These are phyloP conservation scores for Toxotes jaculatrix DNA, from an alignment of 2,113 vertebrate species.

Conservation along the genomic window DNA sequence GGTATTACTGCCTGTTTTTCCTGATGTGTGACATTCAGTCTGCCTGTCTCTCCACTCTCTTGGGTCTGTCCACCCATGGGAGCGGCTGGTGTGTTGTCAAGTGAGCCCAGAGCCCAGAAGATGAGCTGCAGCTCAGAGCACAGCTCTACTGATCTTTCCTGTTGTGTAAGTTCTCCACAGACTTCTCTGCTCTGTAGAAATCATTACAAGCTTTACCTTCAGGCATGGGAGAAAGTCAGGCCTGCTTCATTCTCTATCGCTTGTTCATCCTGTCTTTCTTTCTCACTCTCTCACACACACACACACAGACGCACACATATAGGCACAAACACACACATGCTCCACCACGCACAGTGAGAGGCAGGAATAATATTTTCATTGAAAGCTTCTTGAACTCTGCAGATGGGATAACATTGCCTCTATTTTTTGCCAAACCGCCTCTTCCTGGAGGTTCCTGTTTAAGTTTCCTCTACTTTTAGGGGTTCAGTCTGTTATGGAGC, in stretches of 20 bases:
- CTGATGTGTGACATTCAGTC: conserved; percentile 11
- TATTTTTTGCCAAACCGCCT: conserved; percentile 53
- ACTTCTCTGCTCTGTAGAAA: conserved; percentile 32
- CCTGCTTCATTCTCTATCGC: conserved; percentile 36
- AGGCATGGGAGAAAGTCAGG: conserved; percentile 42
- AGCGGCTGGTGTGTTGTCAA: conserved; percentile 38
- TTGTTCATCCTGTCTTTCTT: background rate
- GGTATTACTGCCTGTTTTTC: background rate
- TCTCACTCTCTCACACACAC: background rate
- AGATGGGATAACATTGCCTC: conserved; percentile 68
- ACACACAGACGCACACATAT: conserved; percentile 6
- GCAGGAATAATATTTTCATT: conserved; percentile 74
- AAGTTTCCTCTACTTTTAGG: conserved; percentile 26
- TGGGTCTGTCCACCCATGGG: conserved; percentile 32
- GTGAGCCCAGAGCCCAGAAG: conserved; percentile 34
- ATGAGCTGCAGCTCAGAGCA: conserved; percentile 39
- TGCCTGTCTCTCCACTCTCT: conserved; percentile 13
- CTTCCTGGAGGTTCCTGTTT: conserved; percentile 45
- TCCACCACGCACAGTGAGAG: conserved; percentile 57
- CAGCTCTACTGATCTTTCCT: conserved; percentile 43
- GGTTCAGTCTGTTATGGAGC: conserved; percentile 45
- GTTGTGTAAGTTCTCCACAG: conserved; percentile 63
- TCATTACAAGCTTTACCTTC: conserved; percentile 46
- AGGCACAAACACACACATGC: conserved; percentile 22
- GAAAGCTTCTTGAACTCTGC: conserved; percentile 70